A percentile compares a stretch with the other conserved stretches of the same genome.
These are phyloP conservation scores for Pyrgilauda ruficollis DNA, from an alignment of 2,113 vertebrate species.

Conservation along the genomic window DNA sequence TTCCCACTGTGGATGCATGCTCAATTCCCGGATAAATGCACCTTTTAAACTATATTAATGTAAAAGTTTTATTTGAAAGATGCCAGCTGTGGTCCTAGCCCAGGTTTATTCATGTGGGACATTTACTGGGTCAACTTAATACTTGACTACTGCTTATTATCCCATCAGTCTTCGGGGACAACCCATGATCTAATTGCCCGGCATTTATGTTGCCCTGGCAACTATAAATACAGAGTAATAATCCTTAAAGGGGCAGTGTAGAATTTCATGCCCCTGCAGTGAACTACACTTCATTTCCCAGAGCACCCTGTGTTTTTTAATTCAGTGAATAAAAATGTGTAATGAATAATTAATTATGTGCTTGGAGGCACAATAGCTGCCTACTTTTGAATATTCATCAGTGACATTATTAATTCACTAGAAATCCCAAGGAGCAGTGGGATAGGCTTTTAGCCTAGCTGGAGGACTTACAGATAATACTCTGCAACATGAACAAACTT, in stretches of 20 bases:
- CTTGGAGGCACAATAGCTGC: constrained; percentile 87
- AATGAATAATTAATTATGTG: constrained; percentile 89
- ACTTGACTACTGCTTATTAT: constrained; percentile 89
- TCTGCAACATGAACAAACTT: constrained; percentile 73
- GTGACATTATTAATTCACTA: constrained; percentile 87
- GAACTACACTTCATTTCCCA: constrained; percentile 84
- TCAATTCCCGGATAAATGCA: constrained; percentile 67
- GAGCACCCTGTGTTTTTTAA: constrained; percentile 86
- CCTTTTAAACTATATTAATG: constrained; percentile 73
- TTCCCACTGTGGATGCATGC: constrained; percentile 13
- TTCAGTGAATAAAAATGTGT: constrained; percentile 87
- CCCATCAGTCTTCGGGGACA: constrained; percentile 86
- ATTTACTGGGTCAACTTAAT: constrained; percentile 87
- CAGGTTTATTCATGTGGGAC: constrained; percentile 84
- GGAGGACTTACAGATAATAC: constrained; percentile 80
- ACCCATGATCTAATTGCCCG: constrained; percentile 87
- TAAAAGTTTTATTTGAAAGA: constrained; percentile 83
- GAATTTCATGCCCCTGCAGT: constrained; percentile 81
- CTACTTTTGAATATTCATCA: constrained; percentile 89
- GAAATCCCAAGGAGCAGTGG: constrained; percentile 79
- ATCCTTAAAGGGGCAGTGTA: constrained; percentile 85
- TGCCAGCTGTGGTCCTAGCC: constrained; percentile 81
- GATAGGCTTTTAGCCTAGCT: constrained; percentile 80
- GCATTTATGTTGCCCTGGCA: constrained; percentile 88
- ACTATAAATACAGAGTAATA: constrained; percentile 85